phyloP scores from a whole-genome alignment of 1,140 invertebrate species.

The Drosophila sp. region DNA sequence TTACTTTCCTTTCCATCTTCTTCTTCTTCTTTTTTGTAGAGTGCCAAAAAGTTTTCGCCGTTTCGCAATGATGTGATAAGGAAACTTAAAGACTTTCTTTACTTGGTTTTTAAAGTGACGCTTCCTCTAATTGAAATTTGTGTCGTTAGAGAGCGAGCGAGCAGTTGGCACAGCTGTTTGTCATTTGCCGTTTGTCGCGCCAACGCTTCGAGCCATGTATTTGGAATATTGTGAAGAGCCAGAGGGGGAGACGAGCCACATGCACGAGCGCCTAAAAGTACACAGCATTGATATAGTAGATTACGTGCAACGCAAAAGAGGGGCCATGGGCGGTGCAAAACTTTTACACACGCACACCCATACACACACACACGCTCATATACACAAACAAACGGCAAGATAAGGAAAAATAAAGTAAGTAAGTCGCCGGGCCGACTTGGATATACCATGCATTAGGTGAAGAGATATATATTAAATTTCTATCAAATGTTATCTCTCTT shows the following conservation, averaged over 20 bases:
- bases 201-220: constrained; percentile 34
- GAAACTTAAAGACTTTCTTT: constrained; percentile 8
- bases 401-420: too few species aligned
- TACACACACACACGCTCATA: constrained; percentile 36
- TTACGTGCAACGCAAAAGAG: constrained; percentile 58
- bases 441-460: too few species aligned
- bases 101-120: constrained; percentile 34
- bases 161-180: constrained; percentile 30
- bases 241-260: constrained; percentile 19
- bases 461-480: too few species aligned
- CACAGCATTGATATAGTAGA: constrained; percentile 65
- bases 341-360: constrained; percentile 49
- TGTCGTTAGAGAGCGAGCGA: not conserved
- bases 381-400: constrained; percentile 21
- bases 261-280: constrained; percentile 67
- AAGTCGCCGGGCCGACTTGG: too few species aligned
- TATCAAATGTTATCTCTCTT: too few species aligned
- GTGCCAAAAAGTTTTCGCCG: constrained; percentile 64
- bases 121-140: constrained; percentile 65
- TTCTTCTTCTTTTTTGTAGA: constrained; percentile 50
- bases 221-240: constrained; percentile 30
- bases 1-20: constrained; percentile 1
- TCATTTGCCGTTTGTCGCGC: constrained; percentile 43
- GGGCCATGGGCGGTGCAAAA: constrained; percentile 59
- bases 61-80: constrained; percentile 12